Conservation (phyloP, 2,113 vertebrate species). For the Ictalurus punctatus region DNA sequence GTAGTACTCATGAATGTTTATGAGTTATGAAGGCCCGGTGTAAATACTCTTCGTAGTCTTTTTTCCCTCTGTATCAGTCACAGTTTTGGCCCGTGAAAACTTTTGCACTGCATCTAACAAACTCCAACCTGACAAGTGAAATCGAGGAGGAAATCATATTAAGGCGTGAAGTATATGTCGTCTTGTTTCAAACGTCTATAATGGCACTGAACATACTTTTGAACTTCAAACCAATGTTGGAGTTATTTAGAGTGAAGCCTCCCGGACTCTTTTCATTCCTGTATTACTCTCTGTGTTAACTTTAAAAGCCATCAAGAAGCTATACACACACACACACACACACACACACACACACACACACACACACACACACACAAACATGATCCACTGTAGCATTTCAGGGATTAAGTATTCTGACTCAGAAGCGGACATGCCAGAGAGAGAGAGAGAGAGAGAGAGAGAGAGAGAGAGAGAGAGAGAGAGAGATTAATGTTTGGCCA, state of each 20-base stretch:
- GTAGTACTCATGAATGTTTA: background rate
- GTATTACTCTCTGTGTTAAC: slow-evolving; percentile 29
- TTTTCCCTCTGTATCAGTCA: background rate
- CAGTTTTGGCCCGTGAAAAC: background rate
- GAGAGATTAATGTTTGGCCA: slow-evolving; percentile 37
- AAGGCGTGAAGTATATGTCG: background rate
- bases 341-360: slow-evolving; percentile 2
- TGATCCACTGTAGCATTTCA: slow-evolving; percentile 25
- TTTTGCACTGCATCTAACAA: background rate
- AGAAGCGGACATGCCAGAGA: slow-evolving; percentile 36
- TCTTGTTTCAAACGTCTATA: background rate
- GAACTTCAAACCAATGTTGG: background rate
- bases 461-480: slow-evolving; percentile 10
- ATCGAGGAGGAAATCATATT: background rate
- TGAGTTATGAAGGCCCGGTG: background rate
- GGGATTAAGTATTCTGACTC: slow-evolving; percentile 48
- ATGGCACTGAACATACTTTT: background rate
- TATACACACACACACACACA: slow-evolving; percentile 26
- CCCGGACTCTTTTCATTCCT: slow-evolving; percentile 5
- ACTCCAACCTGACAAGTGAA: background rate
- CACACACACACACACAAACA: slow-evolving; percentile 21
- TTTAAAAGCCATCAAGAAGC: slow-evolving; percentile 42
- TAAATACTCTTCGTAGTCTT: background rate
- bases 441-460: slow-evolving; percentile 9
- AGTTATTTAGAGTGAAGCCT: slow-evolving; percentile 9